Conservation (phyloP, 2,888 invertebrate species). For the Nomada hirtipes region DNA sequence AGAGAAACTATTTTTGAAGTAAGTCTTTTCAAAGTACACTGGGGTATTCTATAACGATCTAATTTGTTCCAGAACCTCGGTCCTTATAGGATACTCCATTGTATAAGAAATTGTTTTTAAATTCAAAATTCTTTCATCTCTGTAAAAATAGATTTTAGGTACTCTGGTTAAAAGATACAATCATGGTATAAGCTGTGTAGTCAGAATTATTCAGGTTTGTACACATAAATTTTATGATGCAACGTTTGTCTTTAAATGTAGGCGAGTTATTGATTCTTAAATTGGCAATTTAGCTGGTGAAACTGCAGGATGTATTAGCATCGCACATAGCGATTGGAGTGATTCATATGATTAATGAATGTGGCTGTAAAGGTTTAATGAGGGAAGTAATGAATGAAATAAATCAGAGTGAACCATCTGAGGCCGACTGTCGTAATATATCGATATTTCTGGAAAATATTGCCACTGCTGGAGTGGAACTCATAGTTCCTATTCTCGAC, state of each 20-base stretch:
- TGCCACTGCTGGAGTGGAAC: slow-evolving; percentile 69
- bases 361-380: slow-evolving; percentile 89
- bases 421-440: slow-evolving; percentile 83
- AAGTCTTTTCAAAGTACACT: slow-evolving; percentile 62
- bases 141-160: slow-evolving; percentile 90
- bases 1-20: slow-evolving; percentile 87
- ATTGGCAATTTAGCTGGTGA: slow-evolving; percentile 87
- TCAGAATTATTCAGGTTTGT: slow-evolving; percentile 87
- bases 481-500: slow-evolving; percentile 78
- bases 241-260: slow-evolving; percentile 5
- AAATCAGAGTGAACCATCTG: slow-evolving; percentile 88
- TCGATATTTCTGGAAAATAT: slow-evolving; percentile 79
- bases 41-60: no score
- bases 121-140: slow-evolving; percentile 2
- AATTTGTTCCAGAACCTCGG: no score
- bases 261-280: slow-evolving; percentile 44
- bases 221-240: slow-evolving; percentile 54
- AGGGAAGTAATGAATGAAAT: slow-evolving; percentile 91
- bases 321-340: slow-evolving; percentile 89
- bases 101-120: slow-evolving; percentile 1
- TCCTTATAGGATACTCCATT: no score
- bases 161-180: slow-evolving; percentile 92
- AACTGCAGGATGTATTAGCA: slow-evolving; percentile 90
- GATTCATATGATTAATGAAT: slow-evolving; percentile 88
- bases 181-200: slow-evolving; percentile 91